phyloP scores from a whole-genome alignment of 2,113 vertebrate genomes.

The Sander vitreus region DNA sequence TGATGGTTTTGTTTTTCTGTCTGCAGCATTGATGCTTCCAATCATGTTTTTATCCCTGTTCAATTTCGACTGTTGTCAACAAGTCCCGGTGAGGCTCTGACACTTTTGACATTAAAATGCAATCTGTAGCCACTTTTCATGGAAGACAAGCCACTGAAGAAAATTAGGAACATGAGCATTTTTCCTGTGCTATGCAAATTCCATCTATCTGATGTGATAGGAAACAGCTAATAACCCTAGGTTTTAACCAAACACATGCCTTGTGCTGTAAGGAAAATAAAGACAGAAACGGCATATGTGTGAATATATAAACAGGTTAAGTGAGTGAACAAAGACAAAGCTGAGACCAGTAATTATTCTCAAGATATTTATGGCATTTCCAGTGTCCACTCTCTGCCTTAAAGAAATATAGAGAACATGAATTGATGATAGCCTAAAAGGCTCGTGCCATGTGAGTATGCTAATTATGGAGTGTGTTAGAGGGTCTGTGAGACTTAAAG shows the following conservation, averaged over 20 bases:
- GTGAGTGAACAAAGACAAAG: background rate
- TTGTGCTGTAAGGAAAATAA: background rate
- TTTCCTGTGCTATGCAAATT: constrained; percentile 24
- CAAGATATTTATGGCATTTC: background rate
- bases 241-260: constrained; percentile 45
- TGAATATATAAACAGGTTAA: background rate
- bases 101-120: constrained; percentile 50
- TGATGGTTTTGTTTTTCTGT: constrained; percentile 52
- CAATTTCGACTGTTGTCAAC: constrained; percentile 63
- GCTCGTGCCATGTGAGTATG: constrained; percentile 13
- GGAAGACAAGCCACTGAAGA: constrained; percentile 18
- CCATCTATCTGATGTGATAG: background rate
- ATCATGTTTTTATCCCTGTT: constrained; percentile 68
- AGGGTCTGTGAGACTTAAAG: constrained; percentile 35
- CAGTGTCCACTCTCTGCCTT: background rate
- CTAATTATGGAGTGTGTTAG: constrained; percentile 27
- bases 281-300: background rate
- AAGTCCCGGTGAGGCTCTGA: constrained; percentile 25
- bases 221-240: background rate
- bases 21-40: constrained; percentile 53
- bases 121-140: constrained; percentile 28
- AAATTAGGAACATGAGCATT: constrained; percentile 42
- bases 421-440: constrained; percentile 13
- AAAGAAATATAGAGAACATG: constrained; percentile 11
- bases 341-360: constrained; percentile 20